phyloP scores from a whole-genome alignment of 2,113 vertebrate species.

The Corythaixoides concolor region DNA sequence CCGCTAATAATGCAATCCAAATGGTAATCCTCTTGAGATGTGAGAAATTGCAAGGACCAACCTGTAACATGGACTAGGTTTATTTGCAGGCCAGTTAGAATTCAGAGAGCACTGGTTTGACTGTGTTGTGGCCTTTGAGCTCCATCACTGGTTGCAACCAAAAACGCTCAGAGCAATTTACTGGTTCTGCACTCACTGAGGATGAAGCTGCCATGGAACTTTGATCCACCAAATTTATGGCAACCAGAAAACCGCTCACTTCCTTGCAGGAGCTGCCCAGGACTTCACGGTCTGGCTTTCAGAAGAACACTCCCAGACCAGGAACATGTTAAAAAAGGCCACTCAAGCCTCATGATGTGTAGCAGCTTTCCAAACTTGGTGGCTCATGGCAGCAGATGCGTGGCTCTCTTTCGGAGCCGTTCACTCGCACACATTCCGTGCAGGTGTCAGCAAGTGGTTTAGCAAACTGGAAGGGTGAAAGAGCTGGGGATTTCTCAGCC shows the following conservation, averaged over 20 bases:
- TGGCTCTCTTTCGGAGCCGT: background rate
- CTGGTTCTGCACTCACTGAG: background rate
- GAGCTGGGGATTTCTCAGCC: background rate
- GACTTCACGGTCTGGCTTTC: background rate
- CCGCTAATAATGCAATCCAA: constrained; percentile 21
- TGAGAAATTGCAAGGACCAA: background rate
- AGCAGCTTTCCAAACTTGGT: background rate
- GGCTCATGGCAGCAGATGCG: background rate
- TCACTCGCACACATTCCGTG: background rate
- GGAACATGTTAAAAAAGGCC: background rate
- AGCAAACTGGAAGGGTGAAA: background rate
- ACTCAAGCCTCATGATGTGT: background rate
- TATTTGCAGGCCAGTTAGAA: background rate
- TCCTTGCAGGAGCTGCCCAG: background rate
- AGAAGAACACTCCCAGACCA: background rate
- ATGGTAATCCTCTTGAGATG: background rate
- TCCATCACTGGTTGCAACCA: background rate
- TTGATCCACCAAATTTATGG: background rate
- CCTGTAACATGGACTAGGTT: background rate
- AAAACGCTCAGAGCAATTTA: background rate
- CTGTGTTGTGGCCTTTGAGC: background rate
- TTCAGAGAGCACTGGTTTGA: background rate
- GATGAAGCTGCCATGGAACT: rapidly evolving
- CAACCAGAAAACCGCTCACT: background rate
- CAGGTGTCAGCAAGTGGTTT: background rate